phyloP scores from a whole-genome alignment of 2,113 vertebrate genomes.

The Paradoxurus hermaphroditus region DNA sequence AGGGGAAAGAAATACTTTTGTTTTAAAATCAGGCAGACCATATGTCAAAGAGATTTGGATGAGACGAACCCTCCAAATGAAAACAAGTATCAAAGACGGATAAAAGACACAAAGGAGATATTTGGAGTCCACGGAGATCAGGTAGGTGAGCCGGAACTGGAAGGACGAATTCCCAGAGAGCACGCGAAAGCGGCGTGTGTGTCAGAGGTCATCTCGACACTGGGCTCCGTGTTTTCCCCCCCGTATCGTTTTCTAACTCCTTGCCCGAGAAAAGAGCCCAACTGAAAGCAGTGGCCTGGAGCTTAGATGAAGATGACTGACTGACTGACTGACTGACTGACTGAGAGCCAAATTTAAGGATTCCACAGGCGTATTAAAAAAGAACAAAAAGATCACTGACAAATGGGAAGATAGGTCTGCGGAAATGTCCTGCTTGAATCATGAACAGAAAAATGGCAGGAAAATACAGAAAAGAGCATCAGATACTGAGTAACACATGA shows the following conservation, averaged over 20 bases:
- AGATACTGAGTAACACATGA: neutral
- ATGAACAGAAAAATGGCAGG: neutral
- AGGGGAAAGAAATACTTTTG: neutral
- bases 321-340: neutral
- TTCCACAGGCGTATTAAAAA: neutral
- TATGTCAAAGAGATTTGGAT: neutral
- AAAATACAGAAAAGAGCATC: neutral
- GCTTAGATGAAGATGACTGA: neutral
- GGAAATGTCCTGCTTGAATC: neutral
- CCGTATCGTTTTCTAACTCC: neutral
- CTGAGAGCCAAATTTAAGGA: neutral
- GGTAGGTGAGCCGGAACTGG: neutral
- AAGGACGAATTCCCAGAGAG: neutral
- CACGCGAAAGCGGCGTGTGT: neutral
- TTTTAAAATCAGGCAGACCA: neutral
- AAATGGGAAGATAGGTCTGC: neutral
- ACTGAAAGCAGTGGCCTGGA: neutral
- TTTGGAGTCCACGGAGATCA: neutral
- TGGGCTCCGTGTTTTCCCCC: neutral
- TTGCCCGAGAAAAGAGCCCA: neutral
- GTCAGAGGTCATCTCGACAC: neutral
- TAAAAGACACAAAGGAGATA: neutral
- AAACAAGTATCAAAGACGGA: neutral
- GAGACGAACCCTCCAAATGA: neutral
- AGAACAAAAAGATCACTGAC: neutral